Percentiles rank a stretch among this genome's conserved stretches.
phyloP scores from a whole-genome alignment of 2,888 invertebrate genomes.

The Callimorpha dominula region DNA sequence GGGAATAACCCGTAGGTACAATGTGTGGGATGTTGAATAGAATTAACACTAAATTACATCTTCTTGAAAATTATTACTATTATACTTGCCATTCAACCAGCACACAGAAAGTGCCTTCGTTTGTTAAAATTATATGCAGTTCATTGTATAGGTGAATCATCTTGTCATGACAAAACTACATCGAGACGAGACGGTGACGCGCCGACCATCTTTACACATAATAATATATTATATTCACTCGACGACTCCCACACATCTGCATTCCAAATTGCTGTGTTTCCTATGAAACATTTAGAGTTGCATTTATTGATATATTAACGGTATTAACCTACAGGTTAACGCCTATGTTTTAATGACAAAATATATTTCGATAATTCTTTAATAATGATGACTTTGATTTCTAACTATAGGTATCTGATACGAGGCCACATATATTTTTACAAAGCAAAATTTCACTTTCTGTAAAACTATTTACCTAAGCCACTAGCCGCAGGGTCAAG shows the following conservation, averaged over 20 bases:
- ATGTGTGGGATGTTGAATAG: not conserved
- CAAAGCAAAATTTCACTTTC: not conserved
- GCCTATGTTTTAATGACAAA: too few relatives aligned
- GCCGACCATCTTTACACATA: slow-evolving; percentile 31
- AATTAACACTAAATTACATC: not conserved
- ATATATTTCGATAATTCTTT: too few relatives aligned
- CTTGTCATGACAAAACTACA: slow-evolving; percentile 32
- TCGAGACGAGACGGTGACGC: slow-evolving; percentile 19
- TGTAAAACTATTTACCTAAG: not conserved
- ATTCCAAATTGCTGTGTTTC: slow-evolving; percentile 1
- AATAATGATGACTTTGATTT: too few relatives aligned
- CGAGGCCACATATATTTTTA: not conserved
- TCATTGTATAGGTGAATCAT: slow-evolving; percentile 39
- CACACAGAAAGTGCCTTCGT: slow-evolving; percentile 33
- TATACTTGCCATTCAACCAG: slow-evolving; percentile 9
- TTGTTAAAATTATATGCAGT: slow-evolving; percentile 30
- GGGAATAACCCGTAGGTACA: too few relatives aligned
- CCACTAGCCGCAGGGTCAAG: too few relatives aligned
- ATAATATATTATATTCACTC: slow-evolving; percentile 29
- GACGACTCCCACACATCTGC: slow-evolving; percentile 27
- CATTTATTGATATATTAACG: not conserved
- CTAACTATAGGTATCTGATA: too few relatives aligned
- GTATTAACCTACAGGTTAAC: too few relatives aligned
- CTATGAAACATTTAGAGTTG: slow-evolving; percentile 2
- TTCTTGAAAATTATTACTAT: not conserved